Evolutionary conservation across 2,888 invertebrate species (phyloP).

Genomic region (Caenorhabditis panamensis): DNA sequence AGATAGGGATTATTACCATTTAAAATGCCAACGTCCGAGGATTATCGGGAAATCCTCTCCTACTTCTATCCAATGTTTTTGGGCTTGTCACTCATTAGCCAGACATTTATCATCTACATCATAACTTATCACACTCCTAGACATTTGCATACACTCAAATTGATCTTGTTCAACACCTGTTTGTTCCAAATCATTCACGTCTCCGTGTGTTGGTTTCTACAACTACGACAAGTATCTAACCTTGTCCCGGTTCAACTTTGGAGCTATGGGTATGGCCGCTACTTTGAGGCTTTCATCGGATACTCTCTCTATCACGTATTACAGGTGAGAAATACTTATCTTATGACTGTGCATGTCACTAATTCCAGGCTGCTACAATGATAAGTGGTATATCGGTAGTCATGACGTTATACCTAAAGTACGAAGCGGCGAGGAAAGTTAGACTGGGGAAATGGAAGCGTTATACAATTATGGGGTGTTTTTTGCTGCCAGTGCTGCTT

Average conservation of each 20-base stretch:
- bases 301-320: slow-evolving; percentile 33
- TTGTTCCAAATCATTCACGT: slow-evolving; percentile 31
- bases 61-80: slow-evolving; percentile 26
- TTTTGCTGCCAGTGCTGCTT: not conserved
- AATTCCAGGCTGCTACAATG: slow-evolving; percentile 24
- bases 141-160: slow-evolving; percentile 11
- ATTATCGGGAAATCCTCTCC: not conserved
- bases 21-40: slow-evolving; percentile 20
- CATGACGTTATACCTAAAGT: slow-evolving; percentile 30
- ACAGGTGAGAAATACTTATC: slow-evolving; percentile 18
- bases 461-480: not conserved
- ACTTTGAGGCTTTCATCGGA: slow-evolving; percentile 23
- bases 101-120: slow-evolving; percentile 11
- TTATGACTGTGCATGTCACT: not conserved
- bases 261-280: slow-evolving; percentile 32
- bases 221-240: slow-evolving; percentile 31
- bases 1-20: too few species aligned
- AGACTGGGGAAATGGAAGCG: not conserved
- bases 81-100: slow-evolving; percentile 6
- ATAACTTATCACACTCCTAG: slow-evolving; percentile 28
- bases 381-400: slow-evolving; percentile 32
- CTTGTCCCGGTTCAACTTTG: slow-evolving; percentile 29
- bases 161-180: slow-evolving; percentile 28
- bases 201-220: slow-evolving; percentile 15
- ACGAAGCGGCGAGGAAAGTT: slow-evolving; percentile 14